phyloP scores from a whole-genome alignment of 1,140 invertebrate genomes.

The Steinernema feltiae region DNA sequence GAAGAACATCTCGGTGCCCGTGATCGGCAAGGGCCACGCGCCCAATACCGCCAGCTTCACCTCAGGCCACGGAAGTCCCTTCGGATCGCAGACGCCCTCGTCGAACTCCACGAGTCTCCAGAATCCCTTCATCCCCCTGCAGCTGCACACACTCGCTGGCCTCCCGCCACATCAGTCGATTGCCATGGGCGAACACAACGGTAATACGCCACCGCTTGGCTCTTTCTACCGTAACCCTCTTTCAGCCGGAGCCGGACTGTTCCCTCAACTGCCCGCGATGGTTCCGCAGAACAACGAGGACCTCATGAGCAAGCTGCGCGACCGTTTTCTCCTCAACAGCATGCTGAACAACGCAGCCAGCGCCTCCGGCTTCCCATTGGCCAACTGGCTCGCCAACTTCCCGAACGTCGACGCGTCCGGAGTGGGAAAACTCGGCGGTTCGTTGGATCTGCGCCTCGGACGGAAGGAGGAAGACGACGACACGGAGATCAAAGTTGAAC shows the following conservation, averaged over 20 bases:
- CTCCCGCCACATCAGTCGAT: constrained; percentile 13
- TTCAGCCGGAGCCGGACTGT: background rate
- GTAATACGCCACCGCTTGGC: background rate
- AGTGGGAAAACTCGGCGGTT: background rate
- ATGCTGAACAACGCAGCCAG: constrained; percentile 15
- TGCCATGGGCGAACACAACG: constrained; percentile 6
- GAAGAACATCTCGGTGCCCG: constrained; percentile 37
- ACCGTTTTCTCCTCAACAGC: constrained; percentile 26
- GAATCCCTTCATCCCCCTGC: constrained; percentile 14
- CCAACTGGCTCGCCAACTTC: constrained; percentile 23
- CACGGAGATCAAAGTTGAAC: constrained; percentile 25
- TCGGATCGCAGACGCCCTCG: background rate
- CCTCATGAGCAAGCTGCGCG: constrained; percentile 12
- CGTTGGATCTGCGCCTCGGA: constrained; percentile 12
- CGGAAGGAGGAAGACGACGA: constrained; percentile 22
- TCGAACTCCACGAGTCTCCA: background rate
- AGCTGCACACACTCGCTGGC: constrained; percentile 7
- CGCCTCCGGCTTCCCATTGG: constrained; percentile 17
- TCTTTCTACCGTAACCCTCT: background rate
- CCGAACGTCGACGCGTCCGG: constrained; percentile 6
- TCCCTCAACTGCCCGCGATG: background rate
- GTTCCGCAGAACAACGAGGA: background rate
- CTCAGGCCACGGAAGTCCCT: background rate
- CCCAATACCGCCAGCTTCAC: constrained; percentile 7
- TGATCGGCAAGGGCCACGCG: constrained; percentile 39